These are phyloP conservation scores for Chaetogeoica ovagalla DNA, from an alignment of 2,888 invertebrate genomes.

Conservation along the genomic window DNA sequence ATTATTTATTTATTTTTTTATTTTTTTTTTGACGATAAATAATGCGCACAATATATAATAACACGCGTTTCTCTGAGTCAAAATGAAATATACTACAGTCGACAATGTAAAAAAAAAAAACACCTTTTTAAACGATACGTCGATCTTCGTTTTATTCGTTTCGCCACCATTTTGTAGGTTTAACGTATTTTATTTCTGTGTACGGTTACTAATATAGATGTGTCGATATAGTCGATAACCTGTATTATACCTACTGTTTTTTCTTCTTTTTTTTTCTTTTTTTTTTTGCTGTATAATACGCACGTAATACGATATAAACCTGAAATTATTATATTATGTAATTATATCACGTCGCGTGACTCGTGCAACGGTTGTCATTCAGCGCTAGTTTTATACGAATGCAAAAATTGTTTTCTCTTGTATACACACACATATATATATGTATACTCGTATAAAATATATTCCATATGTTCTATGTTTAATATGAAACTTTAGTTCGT, in stretches of 20 bases:
- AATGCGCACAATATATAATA: too few relatives aligned
- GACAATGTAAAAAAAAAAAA: not conserved
- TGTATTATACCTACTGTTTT: not conserved
- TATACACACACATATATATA: too few relatives aligned
- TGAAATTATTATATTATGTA: not conserved
- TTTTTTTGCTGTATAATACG: too few relatives aligned
- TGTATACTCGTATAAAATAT: not conserved
- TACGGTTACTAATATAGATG: not conserved
- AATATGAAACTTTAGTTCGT: too few relatives aligned
- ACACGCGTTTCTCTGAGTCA: too few relatives aligned
- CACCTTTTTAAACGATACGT: not conserved
- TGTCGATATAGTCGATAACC: not conserved
- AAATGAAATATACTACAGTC: too few relatives aligned
- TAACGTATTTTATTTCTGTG: too few relatives aligned
- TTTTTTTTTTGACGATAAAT: too few relatives aligned
- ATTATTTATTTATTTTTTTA: too few relatives aligned
- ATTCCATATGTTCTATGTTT: not conserved
- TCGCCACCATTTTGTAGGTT: not conserved
- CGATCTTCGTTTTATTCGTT: not conserved
- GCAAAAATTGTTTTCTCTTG: not conserved
- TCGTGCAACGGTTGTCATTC: not conserved
- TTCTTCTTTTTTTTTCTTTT: too few relatives aligned
- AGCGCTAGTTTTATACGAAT: not conserved
- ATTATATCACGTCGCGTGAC: constrained; percentile 11
- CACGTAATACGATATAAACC: constrained; percentile 14